Percentiles rank a stretch among this genome's conserved stretches.
Conservation (phyloP, 1,140 invertebrate species). For the Cotesia chilonis region DNA sequence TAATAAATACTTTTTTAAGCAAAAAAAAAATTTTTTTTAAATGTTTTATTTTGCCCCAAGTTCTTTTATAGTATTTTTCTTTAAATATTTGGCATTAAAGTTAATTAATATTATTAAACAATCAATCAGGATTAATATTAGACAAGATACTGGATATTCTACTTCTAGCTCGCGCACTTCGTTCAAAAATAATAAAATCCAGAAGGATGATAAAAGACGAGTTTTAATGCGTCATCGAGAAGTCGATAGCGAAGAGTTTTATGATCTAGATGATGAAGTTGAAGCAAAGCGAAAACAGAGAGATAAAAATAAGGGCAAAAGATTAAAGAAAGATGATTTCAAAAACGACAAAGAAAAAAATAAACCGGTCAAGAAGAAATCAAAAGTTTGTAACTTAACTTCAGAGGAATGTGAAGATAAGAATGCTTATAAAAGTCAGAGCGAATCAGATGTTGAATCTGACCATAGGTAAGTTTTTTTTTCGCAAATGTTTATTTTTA, state of each 20-base stretch:
- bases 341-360: constrained; percentile 29
- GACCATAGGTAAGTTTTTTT: constrained; percentile 48
- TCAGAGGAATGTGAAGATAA: constrained; percentile 36
- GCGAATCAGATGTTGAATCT: constrained; percentile 46
- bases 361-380: constrained; percentile 21
- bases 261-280: constrained; percentile 40
- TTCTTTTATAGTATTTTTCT: constrained; percentile 24
- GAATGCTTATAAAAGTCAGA: constrained; percentile 36
- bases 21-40: too few relatives aligned
- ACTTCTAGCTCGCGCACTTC: constrained; percentile 71
- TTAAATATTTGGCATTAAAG: constrained; percentile 7
- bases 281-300: constrained; percentile 26
- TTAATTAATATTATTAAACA: constrained; percentile 6
- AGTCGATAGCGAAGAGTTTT: constrained; percentile 53
- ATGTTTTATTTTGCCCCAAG: too few relatives aligned
- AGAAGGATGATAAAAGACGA: constrained; percentile 39
- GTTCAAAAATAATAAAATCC: constrained; percentile 47
- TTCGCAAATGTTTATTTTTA: not conserved
- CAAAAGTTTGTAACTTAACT: constrained; percentile 6
- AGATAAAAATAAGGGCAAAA: constrained; percentile 31
- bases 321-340: constrained; percentile 31
- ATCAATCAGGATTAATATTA: constrained; percentile 50
- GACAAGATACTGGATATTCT: constrained; percentile 73
- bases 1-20: too few relatives aligned
- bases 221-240: constrained; percentile 43